Conservation (phyloP, 2,888 invertebrate species). For the Perdita meconis region DNA sequence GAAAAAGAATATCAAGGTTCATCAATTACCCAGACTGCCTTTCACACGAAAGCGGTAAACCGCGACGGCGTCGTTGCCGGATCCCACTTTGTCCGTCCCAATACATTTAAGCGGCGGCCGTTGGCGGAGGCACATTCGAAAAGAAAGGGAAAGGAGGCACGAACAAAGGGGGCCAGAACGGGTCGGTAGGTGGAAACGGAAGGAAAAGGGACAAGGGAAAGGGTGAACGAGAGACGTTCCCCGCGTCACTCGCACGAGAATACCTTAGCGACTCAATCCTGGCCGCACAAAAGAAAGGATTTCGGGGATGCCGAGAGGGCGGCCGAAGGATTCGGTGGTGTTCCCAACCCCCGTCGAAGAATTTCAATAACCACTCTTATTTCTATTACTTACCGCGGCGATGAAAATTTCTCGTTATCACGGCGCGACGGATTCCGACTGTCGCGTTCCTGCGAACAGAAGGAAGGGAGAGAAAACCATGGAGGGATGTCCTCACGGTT, state of each 20-base stretch:
- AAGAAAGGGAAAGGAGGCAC: constrained; percentile 28
- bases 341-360: constrained; percentile 69
- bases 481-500: not conserved
- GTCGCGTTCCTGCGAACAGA: constrained; percentile 31
- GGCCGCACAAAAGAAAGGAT: constrained; percentile 68
- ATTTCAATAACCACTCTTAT: constrained; percentile 79
- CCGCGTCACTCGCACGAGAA: constrained; percentile 75
- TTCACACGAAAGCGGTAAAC: constrained; percentile 46
- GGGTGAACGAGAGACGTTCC: constrained; percentile 68
- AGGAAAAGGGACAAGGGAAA: constrained; percentile 35
- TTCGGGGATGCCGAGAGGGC: constrained; percentile 32
- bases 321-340: constrained; percentile 33
- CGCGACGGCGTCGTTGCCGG: constrained; percentile 49
- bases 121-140: constrained; percentile 21
- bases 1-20: constrained; percentile 26
- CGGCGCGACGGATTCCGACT: constrained; percentile 17
- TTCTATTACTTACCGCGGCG: constrained; percentile 67
- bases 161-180: constrained; percentile 42
- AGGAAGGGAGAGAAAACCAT: constrained; percentile 11
- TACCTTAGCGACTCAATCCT: constrained; percentile 67
- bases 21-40: constrained; percentile 56
- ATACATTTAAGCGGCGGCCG: constrained; percentile 56
- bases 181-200: constrained; percentile 19
- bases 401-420: constrained; percentile 63
- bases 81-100: constrained; percentile 46